phyloP scores from a whole-genome alignment of 1,140 invertebrate genomes.

The Bombus affinis region DNA sequence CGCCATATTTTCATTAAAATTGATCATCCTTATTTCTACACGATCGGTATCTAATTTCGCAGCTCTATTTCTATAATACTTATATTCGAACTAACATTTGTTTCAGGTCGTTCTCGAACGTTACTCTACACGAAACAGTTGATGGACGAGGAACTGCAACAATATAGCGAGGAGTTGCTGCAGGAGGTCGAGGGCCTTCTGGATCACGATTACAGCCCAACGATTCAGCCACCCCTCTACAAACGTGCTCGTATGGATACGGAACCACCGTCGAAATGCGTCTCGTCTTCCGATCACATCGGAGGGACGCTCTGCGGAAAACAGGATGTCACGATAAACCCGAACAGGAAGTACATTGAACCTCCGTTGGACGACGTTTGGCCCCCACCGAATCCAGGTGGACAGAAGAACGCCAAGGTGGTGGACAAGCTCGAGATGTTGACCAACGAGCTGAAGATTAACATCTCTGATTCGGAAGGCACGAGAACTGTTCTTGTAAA shows the following conservation, averaged over 20 bases:
- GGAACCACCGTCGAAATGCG: conserved; percentile 60
- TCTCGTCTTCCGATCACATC: conserved; percentile 59
- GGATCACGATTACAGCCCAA: conserved; percentile 81
- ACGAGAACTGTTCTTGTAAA: conserved; percentile 77
- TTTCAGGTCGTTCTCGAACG: conserved; percentile 80
- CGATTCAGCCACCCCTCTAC: conserved; percentile 72
- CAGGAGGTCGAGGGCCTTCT: conserved; percentile 76
- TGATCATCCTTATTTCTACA: not conserved
- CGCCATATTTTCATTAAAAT: not conserved
- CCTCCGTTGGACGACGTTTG: conserved; percentile 80
- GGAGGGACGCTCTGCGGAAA: conserved; percentile 63
- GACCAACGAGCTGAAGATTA: conserved; percentile 77
- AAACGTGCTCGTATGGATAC: conserved; percentile 73
- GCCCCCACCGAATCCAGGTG: conserved; percentile 75
- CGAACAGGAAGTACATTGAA: conserved; percentile 74
- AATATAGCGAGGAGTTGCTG: conserved; percentile 78
- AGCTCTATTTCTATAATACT: not conserved
- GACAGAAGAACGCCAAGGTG: conserved; percentile 49
- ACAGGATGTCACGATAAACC: conserved; percentile 48
- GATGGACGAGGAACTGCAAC: conserved; percentile 79
- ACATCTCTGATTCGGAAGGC: conserved; percentile 76
- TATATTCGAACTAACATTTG: not conserved
- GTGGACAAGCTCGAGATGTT: conserved; percentile 72
- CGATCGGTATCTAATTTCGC: too few relatives aligned
- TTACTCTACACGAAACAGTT: conserved; percentile 78